Evolutionary conservation across 2,888 invertebrate genomes (phyloP), one percentile per base, ranked within the genome.

Genomic region (Agonopterix heracliana): DNA sequence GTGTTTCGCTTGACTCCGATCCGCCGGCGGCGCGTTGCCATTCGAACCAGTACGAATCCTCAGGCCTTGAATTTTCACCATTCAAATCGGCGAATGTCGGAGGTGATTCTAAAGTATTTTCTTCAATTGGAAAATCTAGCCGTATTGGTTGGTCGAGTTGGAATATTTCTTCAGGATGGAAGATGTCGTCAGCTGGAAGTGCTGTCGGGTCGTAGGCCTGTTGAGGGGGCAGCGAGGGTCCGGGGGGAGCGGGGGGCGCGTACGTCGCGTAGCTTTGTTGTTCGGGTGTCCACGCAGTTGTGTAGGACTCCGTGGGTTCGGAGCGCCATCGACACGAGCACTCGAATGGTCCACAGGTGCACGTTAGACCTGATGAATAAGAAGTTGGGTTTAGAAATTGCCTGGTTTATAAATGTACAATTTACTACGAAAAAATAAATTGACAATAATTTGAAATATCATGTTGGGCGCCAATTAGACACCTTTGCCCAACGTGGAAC

Each of bases 161-260:
- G 76, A 94, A 94, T 55, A 94, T 94, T 74, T 94, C 94, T 67
- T 94, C 94, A 0, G 94, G 93, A 66, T 93, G 93, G 70, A 94
- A 94, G 26, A 93, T 85, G 63, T 94, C 93, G 41, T 91, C 90
- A 0, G 91, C 86, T 44, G 92, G 90, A 17, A 92, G 82, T 0
- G 89, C 79, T 0, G 90, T 83, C 48, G 92, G 91, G 61, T 93
- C 93, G 79, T 91, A 91, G 7, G 26, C 1, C 14, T 88, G 79
- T 40, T 53, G 78, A 52, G 63, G 81, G 49, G 70, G 82, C 34
- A 81, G 83, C 8, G 87, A 66, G 9, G 80, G 75, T 3, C 74
- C 64, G 12, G 74, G 66, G 2, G 70, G 71, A 1, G 63, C 62
- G 12, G 73, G 67, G 0, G 77, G 72, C 46, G 66, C 70, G 77